These are phyloP conservation scores for Platyscapa corneri DNA, from an alignment of 1,140 invertebrate species.

Conservation along the genomic window DNA sequence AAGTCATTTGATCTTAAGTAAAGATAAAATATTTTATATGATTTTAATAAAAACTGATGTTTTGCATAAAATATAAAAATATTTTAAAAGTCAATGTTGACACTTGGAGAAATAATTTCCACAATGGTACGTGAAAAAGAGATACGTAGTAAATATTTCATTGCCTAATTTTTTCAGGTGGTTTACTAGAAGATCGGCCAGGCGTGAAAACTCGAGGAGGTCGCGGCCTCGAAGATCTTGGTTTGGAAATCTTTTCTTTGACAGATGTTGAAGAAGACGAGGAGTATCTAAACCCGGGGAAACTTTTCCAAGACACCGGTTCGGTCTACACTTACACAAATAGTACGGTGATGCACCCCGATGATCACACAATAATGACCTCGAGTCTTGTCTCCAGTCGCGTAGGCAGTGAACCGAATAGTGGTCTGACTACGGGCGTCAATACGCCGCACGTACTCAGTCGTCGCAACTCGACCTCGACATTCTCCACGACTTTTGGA, in stretches of 20 bases:
- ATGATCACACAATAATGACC: conserved; percentile 82
- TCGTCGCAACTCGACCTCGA: conserved; percentile 82
- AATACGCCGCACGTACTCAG: conserved; percentile 78
- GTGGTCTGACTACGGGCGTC: conserved; percentile 76
- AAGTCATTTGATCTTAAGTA: no score
- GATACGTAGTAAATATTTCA: no score
- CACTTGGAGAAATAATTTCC: no score
- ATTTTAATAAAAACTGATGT: no score
- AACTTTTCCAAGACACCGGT: conserved; percentile 84
- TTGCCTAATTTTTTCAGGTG: conserved; percentile 72
- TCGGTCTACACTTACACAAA: conserved; percentile 92
- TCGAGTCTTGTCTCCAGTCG: conserved; percentile 76
- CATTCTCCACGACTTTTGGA: conserved; percentile 86
- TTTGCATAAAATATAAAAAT: no score
- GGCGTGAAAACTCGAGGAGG: conserved; percentile 92
- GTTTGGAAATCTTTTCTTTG: conserved; percentile 85
- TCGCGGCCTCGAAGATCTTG: conserved; percentile 84
- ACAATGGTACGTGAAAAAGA: no score
- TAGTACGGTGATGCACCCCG: conserved; percentile 91
- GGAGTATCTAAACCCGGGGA: conserved; percentile 83
- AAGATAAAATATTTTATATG: no score
- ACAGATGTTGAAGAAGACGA: conserved; percentile 94
- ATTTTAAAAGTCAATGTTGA: no score
- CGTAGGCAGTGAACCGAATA: conserved; percentile 76
- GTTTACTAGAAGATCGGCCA: conserved; percentile 90